Percentiles rank a stretch among this genome's conserved stretches.
Conservation (phyloP, 2,797 vertebrate species). For the Amniataba percoides region DNA sequence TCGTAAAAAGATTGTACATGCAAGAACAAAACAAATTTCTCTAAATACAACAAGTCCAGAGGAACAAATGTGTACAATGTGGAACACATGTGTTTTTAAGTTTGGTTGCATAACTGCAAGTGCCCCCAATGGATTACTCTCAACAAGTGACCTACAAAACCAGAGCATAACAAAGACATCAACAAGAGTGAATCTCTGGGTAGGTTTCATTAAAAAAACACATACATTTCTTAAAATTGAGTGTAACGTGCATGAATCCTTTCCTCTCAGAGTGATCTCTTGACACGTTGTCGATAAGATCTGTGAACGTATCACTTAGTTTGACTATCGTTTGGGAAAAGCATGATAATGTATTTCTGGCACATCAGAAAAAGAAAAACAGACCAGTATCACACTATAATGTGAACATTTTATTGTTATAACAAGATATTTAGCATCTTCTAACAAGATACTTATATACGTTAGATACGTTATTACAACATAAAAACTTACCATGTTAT, state of each 20-base stretch:
- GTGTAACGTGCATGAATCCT: background rate
- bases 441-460: no score
- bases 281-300: background rate
- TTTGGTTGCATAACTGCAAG: conserved; percentile 37
- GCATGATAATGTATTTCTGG: no score
- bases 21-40: conserved; percentile 14
- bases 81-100: conserved; percentile 14
- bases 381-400: no score
- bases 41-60: conserved; percentile 3
- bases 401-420: no score
- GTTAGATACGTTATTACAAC: no score
- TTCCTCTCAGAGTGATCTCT: no score
- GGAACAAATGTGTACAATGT: conserved; percentile 11
- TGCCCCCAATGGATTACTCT: conserved; percentile 17
- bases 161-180: conserved; percentile 12
- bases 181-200: background rate
- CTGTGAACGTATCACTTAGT: background rate
- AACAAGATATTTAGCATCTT: no score
- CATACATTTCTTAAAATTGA: background rate
- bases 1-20: background rate
- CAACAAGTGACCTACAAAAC: conserved; percentile 44
- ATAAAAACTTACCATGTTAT: no score
- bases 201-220: background rate
- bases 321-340: background rate
- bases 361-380: no score